Conservation (phyloP, 2,888 invertebrate species). For the Eretmocerus hayati region DNA sequence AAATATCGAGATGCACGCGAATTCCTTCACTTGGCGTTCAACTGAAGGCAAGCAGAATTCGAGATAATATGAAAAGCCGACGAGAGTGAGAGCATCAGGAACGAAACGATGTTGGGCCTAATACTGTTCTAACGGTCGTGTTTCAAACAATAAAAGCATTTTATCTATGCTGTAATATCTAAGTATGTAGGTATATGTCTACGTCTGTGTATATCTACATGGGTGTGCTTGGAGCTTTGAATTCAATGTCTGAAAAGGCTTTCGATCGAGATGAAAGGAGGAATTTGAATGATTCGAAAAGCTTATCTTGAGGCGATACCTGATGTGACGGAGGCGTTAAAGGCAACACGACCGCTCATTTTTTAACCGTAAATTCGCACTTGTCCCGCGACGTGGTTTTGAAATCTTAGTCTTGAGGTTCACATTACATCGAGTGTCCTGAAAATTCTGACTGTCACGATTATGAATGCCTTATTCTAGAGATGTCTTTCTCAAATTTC, state of each 20-base stretch:
- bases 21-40: constrained; percentile 7
- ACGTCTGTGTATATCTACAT: constrained; percentile 4
- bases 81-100: background rate
- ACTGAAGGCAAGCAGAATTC: constrained; percentile 3
- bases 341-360: too few relatives aligned
- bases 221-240: too few relatives aligned
- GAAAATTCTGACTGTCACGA: too few relatives aligned
- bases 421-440: too few relatives aligned
- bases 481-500: too few relatives aligned
- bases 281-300: background rate
- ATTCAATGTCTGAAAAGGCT: constrained; percentile 2
- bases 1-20: constrained; percentile 11
- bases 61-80: background rate
- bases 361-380: too few relatives aligned
- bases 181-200: background rate
- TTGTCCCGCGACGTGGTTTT: too few relatives aligned
- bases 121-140: too few relatives aligned
- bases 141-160: constrained; percentile 18
- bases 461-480: too few relatives aligned
- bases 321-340: too few relatives aligned
- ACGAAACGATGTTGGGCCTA: background rate
- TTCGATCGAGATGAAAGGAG: constrained; percentile 2
- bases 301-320: too few relatives aligned
- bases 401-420: too few relatives aligned
- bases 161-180: constrained; percentile 14